These are phyloP conservation scores for Scaeva pyrastri DNA, from an alignment of 2,888 invertebrate genomes.

Conservation along the genomic window DNA sequence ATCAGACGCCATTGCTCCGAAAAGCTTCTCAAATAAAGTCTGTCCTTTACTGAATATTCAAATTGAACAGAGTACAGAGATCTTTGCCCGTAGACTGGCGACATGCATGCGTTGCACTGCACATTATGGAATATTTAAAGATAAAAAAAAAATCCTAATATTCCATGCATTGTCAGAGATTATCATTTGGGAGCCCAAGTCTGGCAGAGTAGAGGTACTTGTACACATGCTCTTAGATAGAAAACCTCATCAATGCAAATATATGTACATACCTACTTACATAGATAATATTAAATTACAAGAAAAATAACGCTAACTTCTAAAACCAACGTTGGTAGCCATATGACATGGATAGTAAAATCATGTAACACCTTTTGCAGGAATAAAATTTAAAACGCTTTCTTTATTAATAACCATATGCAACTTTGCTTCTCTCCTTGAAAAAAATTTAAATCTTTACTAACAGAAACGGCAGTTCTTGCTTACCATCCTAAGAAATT, in stretches of 20 bases:
- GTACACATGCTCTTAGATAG: neutral
- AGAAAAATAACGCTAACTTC: constrained; percentile 19
- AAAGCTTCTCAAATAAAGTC: no score
- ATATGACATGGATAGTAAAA: constrained; percentile 66
- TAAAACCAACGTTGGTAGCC: constrained; percentile 54
- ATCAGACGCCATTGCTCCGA: no score
- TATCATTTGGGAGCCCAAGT: neutral
- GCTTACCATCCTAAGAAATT: constrained; percentile 17
- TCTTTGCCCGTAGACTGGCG: no score
- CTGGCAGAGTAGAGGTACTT: neutral
- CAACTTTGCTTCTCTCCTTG: neutral
- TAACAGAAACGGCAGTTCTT: constrained; percentile 34
- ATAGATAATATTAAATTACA: constrained; percentile 73
- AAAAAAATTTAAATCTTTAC: constrained; percentile 56
- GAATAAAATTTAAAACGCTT: constrained; percentile 62
- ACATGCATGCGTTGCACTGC: constrained; percentile 17
- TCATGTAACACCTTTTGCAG: constrained; percentile 68
- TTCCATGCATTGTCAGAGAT: neutral
- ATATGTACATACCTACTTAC: no score
- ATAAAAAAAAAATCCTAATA: neutral
- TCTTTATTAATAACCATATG: constrained; percentile 31
- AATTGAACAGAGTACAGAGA: no score
- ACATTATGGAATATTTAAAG: neutral
- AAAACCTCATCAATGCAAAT: constrained; percentile 9
- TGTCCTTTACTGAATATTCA: no score